A percentile compares a stretch with the other conserved stretches of the same genome.
These are phyloP conservation scores for Stenodera caucasica DNA, from an alignment of 2,888 invertebrate genomes.

Conservation along the genomic window DNA sequence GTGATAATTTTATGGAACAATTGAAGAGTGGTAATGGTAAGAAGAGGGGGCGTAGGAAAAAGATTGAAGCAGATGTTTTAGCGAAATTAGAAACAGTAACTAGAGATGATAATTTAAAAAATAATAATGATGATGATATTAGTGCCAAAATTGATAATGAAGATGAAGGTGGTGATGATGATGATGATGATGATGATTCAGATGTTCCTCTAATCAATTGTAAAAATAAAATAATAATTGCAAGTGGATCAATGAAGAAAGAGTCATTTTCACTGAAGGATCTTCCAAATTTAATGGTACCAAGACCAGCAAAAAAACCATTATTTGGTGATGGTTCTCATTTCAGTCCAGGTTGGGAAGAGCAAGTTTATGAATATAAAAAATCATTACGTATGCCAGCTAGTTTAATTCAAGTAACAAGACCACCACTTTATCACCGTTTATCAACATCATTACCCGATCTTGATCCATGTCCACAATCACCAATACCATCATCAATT, in stretches of 20 bases:
- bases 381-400: slow-evolving; percentile 80
- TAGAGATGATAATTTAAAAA: slow-evolving; percentile 25
- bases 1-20: slow-evolving; percentile 79
- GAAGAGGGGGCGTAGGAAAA: slow-evolving; percentile 62
- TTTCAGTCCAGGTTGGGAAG: slow-evolving; percentile 80
- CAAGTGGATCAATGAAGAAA: slow-evolving; percentile 42
- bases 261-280: slow-evolving; percentile 11
- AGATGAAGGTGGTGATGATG: slow-evolving; percentile 22
- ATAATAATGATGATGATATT: neutral
- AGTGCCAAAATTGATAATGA: slow-evolving; percentile 22
- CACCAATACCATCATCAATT: slow-evolving; percentile 68
- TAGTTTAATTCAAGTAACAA: slow-evolving; percentile 76
- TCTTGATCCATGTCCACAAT: slow-evolving; percentile 72
- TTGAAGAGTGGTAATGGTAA: slow-evolving; percentile 64
- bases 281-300: slow-evolving; percentile 35
- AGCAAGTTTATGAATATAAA: slow-evolving; percentile 81
- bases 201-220: slow-evolving; percentile 40
- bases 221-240: slow-evolving; percentile 34
- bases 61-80: slow-evolving; percentile 47
- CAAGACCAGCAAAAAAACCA: slow-evolving; percentile 59
- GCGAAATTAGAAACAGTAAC: slow-evolving; percentile 46
- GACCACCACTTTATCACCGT: slow-evolving; percentile 69
- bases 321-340: slow-evolving; percentile 71
- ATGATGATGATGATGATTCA: slow-evolving; percentile 41
- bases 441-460: slow-evolving; percentile 78